Conservation (phyloP, 2,113 vertebrate genomes). For the Meriones unguiculatus region DNA sequence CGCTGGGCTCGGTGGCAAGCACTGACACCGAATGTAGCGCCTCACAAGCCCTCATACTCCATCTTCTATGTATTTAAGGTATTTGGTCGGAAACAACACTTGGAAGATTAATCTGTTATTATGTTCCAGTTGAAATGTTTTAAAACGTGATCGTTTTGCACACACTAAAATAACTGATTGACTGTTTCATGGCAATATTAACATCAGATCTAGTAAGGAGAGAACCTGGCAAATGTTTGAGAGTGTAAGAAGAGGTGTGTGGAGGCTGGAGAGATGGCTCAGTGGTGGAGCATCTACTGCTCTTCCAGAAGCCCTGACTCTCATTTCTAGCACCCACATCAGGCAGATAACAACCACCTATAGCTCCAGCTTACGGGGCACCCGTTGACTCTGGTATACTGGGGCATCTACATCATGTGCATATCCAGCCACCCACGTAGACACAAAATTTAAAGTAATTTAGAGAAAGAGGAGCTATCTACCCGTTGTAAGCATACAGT, state of each 20-base stretch:
- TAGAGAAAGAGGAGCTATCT: neutral
- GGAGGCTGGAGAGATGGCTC: neutral
- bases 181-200: neutral
- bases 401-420: neutral
- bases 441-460: neutral
- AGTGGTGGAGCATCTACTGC: too few species aligned
- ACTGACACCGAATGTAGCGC: neutral
- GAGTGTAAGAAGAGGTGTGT: neutral
- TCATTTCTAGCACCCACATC: neutral
- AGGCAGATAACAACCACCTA: neutral
- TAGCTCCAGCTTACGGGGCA: neutral
- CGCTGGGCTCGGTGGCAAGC: neutral
- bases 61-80: neutral
- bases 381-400: neutral
- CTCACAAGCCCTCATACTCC: neutral
- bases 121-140: slow-evolving; percentile 41
- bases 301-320: neutral
- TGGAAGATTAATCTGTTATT: slow-evolving; percentile 30
- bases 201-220: slow-evolving; percentile 27
- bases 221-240: neutral
- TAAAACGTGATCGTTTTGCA: neutral
- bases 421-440: too few species aligned
- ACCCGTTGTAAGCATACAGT: neutral
- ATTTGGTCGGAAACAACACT: neutral
- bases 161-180: neutral